A percentile compares a stretch with the other conserved stretches of the same genome.
These are phyloP conservation scores for Drosophila meridionalis DNA, from an alignment of 2,888 invertebrate genomes.

Conservation along the genomic window DNA sequence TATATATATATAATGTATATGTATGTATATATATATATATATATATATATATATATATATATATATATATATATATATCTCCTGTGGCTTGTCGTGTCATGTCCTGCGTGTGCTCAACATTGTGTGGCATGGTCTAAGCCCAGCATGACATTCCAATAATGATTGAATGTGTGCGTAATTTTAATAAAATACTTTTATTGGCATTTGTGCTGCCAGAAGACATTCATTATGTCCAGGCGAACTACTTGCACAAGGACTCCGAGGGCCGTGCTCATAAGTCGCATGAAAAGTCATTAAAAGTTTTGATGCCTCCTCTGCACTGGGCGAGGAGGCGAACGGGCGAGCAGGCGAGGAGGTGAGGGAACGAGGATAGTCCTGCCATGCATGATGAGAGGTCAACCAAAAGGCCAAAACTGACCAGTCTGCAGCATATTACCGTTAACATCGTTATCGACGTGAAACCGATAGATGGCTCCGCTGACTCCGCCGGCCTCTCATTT, in stretches of 20 bases:
- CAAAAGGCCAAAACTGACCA: slow-evolving; percentile 57
- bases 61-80: slow-evolving; percentile 27
- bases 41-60: background rate
- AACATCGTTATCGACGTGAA: slow-evolving; percentile 24
- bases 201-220: slow-evolving; percentile 69
- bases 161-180: slow-evolving; percentile 81
- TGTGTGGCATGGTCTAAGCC: slow-evolving; percentile 37
- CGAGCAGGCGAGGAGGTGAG: too few relatives aligned
- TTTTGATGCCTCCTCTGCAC: slow-evolving; percentile 55
- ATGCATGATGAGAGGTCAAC: slow-evolving; percentile 62
- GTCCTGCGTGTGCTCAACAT: slow-evolving; percentile 23
- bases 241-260: slow-evolving; percentile 19
- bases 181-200: slow-evolving; percentile 81
- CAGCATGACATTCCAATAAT: slow-evolving; percentile 76
- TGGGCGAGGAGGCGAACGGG: too few relatives aligned
- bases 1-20: slow-evolving; percentile 5
- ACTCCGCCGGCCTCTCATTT: slow-evolving; percentile 37
- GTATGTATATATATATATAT: slow-evolving; percentile 2
- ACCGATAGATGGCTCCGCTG: slow-evolving; percentile 8
- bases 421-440: slow-evolving; percentile 46
- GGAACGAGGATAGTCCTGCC: background rate
- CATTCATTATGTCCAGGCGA: slow-evolving; percentile 43
- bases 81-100: slow-evolving; percentile 39
- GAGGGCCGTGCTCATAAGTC: slow-evolving; percentile 52
- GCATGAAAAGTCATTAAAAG: slow-evolving; percentile 77